These are phyloP conservation scores for Megaceryle maxima DNA, from an alignment of 2,113 vertebrate genomes.

Conservation along the genomic window DNA sequence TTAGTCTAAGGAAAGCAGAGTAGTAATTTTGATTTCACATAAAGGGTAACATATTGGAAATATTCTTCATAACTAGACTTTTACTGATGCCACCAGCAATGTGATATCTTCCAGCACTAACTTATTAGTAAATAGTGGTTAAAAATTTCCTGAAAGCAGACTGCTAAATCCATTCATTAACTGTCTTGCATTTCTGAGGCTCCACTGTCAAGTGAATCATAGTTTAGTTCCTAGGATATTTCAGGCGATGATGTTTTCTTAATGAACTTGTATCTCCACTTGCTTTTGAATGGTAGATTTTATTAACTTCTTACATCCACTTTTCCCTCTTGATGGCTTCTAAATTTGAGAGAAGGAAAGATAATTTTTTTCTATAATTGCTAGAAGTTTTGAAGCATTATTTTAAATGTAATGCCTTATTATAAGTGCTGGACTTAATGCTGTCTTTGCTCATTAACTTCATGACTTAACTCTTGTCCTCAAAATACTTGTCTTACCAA, in stretches of 20 bases:
- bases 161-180: not conserved
- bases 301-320: not conserved
- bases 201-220: not conserved
- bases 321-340: not conserved
- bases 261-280: not conserved
- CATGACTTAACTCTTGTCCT: not conserved
- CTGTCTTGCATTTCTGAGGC: not conserved
- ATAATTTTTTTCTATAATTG: not conserved
- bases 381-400: not conserved
- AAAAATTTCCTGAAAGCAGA: slow-evolving; percentile 15
- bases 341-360: not conserved
- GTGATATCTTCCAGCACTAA: not conserved
- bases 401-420: not conserved
- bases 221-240: not conserved
- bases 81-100: not conserved
- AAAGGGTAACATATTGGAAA: not conserved
- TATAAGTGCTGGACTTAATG: not conserved
- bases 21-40: not conserved
- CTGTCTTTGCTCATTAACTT: slow-evolving; percentile 26
- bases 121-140: slow-evolving; percentile 19
- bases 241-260: not conserved
- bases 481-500: not conserved
- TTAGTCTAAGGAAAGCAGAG: not conserved
- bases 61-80: slow-evolving; percentile 5
- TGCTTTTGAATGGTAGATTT: not conserved